These are phyloP conservation scores for Oreochromis niloticus DNA, from an alignment of 2,113 vertebrate genomes.

Conservation along the genomic window DNA sequence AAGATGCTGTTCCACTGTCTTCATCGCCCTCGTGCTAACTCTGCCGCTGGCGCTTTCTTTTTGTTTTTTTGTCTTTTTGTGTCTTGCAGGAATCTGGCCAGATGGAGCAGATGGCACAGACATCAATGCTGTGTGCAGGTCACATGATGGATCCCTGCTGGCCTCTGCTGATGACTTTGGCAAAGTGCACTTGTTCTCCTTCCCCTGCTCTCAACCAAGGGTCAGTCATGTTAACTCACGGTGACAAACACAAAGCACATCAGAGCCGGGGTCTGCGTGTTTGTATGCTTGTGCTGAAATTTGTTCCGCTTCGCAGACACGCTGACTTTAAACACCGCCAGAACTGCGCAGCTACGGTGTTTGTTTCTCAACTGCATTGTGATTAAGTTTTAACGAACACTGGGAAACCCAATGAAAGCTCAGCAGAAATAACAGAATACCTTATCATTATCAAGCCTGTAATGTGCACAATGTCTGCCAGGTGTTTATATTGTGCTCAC, in stretches of 20 bases:
- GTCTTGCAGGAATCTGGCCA: constrained; percentile 81
- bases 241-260: background rate
- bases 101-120: constrained; percentile 88
- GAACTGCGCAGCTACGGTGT: background rate
- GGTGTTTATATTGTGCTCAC: background rate
- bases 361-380: background rate
- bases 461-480: background rate
- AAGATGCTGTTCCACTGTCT: background rate
- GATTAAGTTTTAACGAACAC: background rate
- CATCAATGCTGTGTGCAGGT: constrained; percentile 83
- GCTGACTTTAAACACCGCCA: background rate
- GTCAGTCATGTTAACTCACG: constrained; percentile 59
- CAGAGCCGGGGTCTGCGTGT: background rate
- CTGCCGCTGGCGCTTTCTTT: background rate
- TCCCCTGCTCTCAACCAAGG: constrained; percentile 84
- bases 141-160: constrained; percentile 77
- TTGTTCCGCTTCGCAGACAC: background rate
- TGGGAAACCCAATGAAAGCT: constrained; percentile 1
- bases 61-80: background rate
- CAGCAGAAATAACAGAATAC: background rate
- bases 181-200: constrained; percentile 86
- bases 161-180: constrained; percentile 88
- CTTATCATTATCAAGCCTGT: background rate
- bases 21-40: background rate
- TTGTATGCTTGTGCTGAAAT: background rate